Evolutionary conservation across 2,888 invertebrate species (phyloP), one percentile per base, ranked within the genome.

Genomic region (Ceramica pisi): DNA sequence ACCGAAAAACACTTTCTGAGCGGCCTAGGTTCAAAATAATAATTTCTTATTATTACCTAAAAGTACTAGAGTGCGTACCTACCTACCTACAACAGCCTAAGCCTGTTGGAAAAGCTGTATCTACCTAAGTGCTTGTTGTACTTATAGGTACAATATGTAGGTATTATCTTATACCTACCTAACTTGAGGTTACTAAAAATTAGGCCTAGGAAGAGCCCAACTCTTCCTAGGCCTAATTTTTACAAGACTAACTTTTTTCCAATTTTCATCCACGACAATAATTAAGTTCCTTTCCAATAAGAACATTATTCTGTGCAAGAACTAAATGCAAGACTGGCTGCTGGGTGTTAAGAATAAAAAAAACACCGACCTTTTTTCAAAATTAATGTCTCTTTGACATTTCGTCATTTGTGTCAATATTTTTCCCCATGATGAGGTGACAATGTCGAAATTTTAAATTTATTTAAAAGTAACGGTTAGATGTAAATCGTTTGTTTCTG

Each of bases 391-490:
- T 12, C 16, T 10, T 6, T 55, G 81, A 23, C 67, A 50, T 12
- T 53, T 66, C 72, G 73, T 56, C 68, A 56, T 9, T 14, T 56
- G 19, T 44, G 70, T 68, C 60, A 78, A 38, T 31, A 56, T 61
- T 75, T 78, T 80, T 69, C 14, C 41, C 35, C 41, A 70, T 26
- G 19, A 56, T 78, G 82, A 55, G 70, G 61, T 70, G 67, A 38
- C 59, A 56, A n/a, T 64, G 16, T 31, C 56, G 26, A 80, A 76
- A 69, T 71, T 77, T 70, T 61, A 55, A 55, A 57, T 55, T 38
- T 26, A n/a, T 26, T 19, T 31, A 48, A 59, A 56, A 66, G 44
- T 53, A 19, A 55, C 64, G 44, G n/a, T 77, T 77, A 48, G 31
- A 78, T 78, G 71, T 73, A 56, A 71, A 65, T 66, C 38, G 12